Evolutionary conservation across 2,113 vertebrate species (phyloP), one percentile per base, ranked within the genome.

Genomic region (Mustela lutreola): DNA sequence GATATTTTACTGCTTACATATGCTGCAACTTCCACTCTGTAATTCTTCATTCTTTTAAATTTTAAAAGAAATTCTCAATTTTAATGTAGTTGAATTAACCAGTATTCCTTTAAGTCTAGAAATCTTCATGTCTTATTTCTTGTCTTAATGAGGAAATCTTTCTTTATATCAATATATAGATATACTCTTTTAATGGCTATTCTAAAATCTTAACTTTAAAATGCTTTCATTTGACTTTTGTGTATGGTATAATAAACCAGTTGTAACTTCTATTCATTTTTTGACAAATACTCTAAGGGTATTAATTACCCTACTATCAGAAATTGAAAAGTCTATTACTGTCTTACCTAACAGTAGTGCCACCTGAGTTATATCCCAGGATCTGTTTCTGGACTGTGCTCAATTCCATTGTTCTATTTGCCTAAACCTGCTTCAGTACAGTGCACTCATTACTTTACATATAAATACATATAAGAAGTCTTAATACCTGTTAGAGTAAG

Each of bases 141-240:
- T 67, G 19, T 53, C 62, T 88, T 70, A 94, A 67, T 70, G 36
- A 80, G 71, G 10, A 93, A 80, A 91, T n/a, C 3, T 56, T 81
- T 87, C 24, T 65, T 21, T 84, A 80, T 39, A 4, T 70, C 45
- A 97, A 71, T 56, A 62, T 7, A 86, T 42, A 81, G 86, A 62
- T 70, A 85, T 42, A 93, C 33, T 78, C 8, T 94, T 2, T 76
- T 83, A 78, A 4, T 31, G 7, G 16, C 19, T 75, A 48, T 73
- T 70, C 31, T 84, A 76, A 88, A 94, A 86, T 84, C 65, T 70
- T 87, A 81, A 88, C 39, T 91, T 97, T 88, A 93, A 65, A 28
- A 3, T 24, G 33, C 21, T 10, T 58, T 11, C 21, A 70, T 33
- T 81, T 95, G 39, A 94, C 4, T 56, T 85, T 36, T 88, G 45